A percentile compares a stretch with the other conserved stretches of the same genome.
These are phyloP conservation scores for Dromaius novaehollandiae DNA, from an alignment of 2,113 vertebrate species.

Conservation along the genomic window DNA sequence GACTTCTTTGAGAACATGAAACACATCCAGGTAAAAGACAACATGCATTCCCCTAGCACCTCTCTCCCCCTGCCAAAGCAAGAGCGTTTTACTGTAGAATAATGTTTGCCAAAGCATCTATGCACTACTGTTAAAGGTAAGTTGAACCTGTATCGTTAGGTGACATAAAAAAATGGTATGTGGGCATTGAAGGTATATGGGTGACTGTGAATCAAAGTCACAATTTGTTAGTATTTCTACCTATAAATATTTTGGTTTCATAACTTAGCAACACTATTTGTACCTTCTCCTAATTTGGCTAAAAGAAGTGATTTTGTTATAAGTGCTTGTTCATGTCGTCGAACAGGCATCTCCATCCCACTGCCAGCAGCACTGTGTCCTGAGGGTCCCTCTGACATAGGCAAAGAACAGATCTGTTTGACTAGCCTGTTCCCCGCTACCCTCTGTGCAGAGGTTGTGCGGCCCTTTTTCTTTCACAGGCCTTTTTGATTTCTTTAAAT, in stretches of 20 bases:
- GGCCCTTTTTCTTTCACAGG: background rate
- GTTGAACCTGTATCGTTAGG: background rate
- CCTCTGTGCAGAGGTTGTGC: background rate
- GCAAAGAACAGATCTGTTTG: background rate
- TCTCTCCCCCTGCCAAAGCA: background rate
- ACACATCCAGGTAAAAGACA: conserved; percentile 92
- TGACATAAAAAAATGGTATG: fast-evolving
- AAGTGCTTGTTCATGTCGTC: background rate
- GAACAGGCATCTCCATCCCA: background rate
- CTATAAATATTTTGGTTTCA: background rate
- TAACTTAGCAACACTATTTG: background rate
- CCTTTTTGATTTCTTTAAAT: background rate
- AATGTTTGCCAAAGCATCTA: background rate
- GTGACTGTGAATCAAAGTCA: background rate
- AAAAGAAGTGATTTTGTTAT: background rate
- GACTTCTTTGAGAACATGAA: conserved; percentile 99
- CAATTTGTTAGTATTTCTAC: background rate
- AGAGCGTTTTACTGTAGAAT: background rate
- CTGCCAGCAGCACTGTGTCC: background rate
- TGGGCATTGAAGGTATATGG: background rate
- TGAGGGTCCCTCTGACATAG: background rate
- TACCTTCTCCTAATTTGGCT: background rate
- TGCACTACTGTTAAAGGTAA: background rate
- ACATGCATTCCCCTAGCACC: background rate
- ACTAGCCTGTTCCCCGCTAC: background rate